Conservation (phyloP, 1,140 invertebrate species). For the Proctacanthus coquilletti region DNA sequence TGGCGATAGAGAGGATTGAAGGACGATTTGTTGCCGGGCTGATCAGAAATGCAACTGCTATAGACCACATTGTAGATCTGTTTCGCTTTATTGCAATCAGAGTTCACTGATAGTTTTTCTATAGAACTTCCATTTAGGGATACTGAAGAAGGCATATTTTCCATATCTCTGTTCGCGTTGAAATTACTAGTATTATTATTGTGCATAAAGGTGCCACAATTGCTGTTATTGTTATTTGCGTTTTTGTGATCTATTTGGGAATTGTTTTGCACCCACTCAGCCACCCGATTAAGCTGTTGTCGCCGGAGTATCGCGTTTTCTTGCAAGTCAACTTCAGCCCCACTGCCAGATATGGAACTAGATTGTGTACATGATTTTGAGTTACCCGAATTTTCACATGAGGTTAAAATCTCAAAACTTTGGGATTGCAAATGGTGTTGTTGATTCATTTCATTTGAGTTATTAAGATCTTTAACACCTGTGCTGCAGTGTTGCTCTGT, state of each 20-base stretch:
- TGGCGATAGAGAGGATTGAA: no score
- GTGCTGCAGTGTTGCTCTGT: no score
- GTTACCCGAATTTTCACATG: slow-evolving; percentile 22
- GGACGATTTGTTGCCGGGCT: no score
- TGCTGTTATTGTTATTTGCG: slow-evolving; percentile 13
- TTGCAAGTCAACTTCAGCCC: slow-evolving; percentile 21
- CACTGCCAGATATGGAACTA: slow-evolving; percentile 18
- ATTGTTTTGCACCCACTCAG: slow-evolving; percentile 50
- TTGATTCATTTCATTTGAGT: no score
- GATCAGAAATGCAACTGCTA: no score
- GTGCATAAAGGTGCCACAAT: slow-evolving; percentile 8
- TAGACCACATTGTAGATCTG: no score
- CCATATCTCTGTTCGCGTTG: slow-evolving; percentile 8
- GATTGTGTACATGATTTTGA: slow-evolving; percentile 14
- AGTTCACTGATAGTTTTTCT: slow-evolving; percentile 26
- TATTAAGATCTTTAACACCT: no score
- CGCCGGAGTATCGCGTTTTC: slow-evolving; percentile 32
- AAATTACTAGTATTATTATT: neutral
- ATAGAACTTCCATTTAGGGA: slow-evolving; percentile 21
- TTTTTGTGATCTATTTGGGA: slow-evolving; percentile 18
- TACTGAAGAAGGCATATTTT: slow-evolving; percentile 20
- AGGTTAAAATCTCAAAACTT: no score
- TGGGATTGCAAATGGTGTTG: no score
- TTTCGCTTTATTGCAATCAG: slow-evolving; percentile 26
- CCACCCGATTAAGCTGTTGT: slow-evolving; percentile 46